Evolutionary conservation across 2,113 vertebrate genomes (phyloP).

Genomic region (Muscicapa adusta): DNA sequence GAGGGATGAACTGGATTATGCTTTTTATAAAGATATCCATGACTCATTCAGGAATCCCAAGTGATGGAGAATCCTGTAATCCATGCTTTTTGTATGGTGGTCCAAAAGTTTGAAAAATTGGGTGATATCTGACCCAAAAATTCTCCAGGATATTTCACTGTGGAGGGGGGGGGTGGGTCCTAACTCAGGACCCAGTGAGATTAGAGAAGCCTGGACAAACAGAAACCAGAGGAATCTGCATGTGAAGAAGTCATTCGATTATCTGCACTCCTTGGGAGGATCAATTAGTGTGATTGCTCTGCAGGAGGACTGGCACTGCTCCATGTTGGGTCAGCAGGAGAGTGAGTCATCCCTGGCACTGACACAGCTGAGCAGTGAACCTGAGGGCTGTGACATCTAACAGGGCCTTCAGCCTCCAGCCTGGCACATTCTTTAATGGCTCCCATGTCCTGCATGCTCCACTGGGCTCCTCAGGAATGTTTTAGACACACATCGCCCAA

Average conservation of each 20-base stretch:
- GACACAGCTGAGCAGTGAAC: not conserved
- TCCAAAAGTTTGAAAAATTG: not conserved
- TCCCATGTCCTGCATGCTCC: not conserved
- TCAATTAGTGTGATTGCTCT: not conserved
- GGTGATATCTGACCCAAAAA: not conserved
- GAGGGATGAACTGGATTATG: not conserved
- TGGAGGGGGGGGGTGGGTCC: not conserved
- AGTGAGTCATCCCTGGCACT: not conserved
- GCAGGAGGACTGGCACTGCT: not conserved
- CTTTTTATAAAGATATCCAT: not conserved
- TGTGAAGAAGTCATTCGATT: not conserved
- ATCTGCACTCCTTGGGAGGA: not conserved
- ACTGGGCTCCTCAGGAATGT: not conserved
- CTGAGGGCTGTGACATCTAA: not conserved
- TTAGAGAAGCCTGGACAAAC: not conserved
- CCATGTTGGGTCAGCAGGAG: not conserved
- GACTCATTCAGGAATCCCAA: not conserved
- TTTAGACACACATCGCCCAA: not conserved
- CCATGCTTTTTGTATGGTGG: not conserved
- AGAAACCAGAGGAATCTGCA: not conserved
- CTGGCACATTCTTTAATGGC: not conserved
- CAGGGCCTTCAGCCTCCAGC: not conserved
- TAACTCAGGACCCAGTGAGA: not conserved
- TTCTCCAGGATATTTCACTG: not conserved
- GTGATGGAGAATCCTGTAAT: not conserved